Evolutionary conservation across 2,888 invertebrate species (phyloP).

Genomic region (Noctua fimbriata): DNA sequence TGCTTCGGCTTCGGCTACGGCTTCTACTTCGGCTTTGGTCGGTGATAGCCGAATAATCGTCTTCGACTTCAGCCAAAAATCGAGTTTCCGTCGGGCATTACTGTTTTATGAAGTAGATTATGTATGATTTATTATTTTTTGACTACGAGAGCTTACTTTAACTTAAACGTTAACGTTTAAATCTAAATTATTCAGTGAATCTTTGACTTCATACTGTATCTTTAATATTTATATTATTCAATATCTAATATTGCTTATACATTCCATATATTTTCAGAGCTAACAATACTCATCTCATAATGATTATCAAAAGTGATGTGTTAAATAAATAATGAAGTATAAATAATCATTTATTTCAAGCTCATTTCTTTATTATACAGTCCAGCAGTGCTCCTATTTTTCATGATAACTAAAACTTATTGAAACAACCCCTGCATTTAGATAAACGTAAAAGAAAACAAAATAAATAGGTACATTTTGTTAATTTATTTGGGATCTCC

Average conservation of each 20-base stretch:
- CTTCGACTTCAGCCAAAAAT: too few species aligned
- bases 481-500: background rate
- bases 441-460: background rate
- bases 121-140: too few species aligned
- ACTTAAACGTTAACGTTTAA: too few species aligned
- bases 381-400: background rate
- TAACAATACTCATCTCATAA: background rate
- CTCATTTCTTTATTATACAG: constrained; percentile 6
- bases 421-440: background rate
- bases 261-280: background rate
- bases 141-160: too few species aligned
- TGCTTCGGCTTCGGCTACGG: too few species aligned
- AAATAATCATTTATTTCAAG: constrained; percentile 10
- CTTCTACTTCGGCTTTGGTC: too few species aligned
- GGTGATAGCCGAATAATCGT: too few species aligned
- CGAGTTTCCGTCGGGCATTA: too few species aligned
- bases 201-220: background rate
- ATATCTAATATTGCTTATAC: background rate
- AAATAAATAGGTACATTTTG: background rate
- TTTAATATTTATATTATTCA: background rate
- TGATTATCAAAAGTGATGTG: constrained; percentile 8
- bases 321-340: constrained; percentile 20
- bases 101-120: too few species aligned
- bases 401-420: constrained; percentile 10
- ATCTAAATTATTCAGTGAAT: background rate